A percentile compares a stretch with the other conserved stretches of the same genome.
Evolutionary conservation across 2,888 invertebrate species (phyloP).

Genomic region (Aradus depressus): DNA sequence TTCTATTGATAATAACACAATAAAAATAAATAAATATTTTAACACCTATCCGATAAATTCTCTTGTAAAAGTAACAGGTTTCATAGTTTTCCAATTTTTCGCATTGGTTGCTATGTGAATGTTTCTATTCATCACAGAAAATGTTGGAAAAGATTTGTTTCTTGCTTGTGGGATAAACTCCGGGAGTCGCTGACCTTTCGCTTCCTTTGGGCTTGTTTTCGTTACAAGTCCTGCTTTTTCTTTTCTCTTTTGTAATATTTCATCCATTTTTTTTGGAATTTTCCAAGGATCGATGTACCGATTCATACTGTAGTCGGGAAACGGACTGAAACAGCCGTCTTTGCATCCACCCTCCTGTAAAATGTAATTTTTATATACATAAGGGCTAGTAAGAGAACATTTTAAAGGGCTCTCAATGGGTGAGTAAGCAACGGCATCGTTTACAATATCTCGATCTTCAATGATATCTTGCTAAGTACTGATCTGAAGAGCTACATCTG

Average conservation of each 20-base stretch:
- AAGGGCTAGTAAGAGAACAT: no score
- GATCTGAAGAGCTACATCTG: no score
- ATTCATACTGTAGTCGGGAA: constrained; percentile 34
- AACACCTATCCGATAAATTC: constrained; percentile 21
- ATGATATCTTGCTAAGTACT: no score
- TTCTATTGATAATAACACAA: not conserved
- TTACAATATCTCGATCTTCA: no score
- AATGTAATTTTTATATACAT: no score
- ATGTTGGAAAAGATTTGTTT: constrained; percentile 25
- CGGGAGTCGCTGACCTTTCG: constrained; percentile 3
- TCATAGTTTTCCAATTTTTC: constrained; percentile 23
- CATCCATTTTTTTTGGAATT: constrained; percentile 1
- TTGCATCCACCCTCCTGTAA: constrained; percentile 36
- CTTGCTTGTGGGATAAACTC: constrained; percentile 22
- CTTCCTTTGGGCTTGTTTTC: no score
- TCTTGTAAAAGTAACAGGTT: constrained; percentile 25
- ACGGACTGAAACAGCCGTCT: constrained; percentile 38
- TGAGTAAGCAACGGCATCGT: no score
- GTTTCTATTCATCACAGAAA: constrained; percentile 23
- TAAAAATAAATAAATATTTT: not conserved
- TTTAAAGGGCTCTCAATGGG: no score
- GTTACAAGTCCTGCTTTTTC: not conserved
- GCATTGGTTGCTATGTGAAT: constrained; percentile 24
- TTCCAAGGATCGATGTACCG: constrained; percentile 19
- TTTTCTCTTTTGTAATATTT: no score